A percentile compares a stretch with the other conserved stretches of the same genome.
Conservation (phyloP, 2,797 vertebrate species). For the Channallabes apus region DNA sequence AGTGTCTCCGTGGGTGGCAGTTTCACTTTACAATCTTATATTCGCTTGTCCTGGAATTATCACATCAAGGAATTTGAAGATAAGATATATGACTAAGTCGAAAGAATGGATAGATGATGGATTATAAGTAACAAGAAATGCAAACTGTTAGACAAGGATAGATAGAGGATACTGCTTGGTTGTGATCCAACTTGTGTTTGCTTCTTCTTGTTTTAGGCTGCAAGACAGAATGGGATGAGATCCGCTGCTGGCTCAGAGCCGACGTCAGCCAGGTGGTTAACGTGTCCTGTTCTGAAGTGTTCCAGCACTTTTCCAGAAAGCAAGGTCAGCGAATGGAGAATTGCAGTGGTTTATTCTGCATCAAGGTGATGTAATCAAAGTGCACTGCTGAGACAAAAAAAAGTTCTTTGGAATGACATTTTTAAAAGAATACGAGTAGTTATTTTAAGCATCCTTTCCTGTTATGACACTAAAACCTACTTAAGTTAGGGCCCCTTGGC, state of each 20-base stretch:
- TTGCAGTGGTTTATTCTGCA: not conserved
- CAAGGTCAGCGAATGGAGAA: constrained; percentile 63
- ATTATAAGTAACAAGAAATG: not conserved
- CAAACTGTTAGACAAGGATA: not conserved
- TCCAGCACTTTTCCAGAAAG: constrained; percentile 80
- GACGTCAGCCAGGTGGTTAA: constrained; percentile 78
- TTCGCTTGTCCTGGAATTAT: not conserved
- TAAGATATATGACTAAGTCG: not conserved
- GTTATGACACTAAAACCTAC: constrained; percentile 32
- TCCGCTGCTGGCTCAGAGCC: constrained; percentile 80
- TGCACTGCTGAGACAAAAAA: not conserved
- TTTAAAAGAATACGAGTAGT: not conserved
- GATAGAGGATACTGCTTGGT: constrained; percentile 3
- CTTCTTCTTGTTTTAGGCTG: constrained; percentile 68
- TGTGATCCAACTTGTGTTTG: not conserved
- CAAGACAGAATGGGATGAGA: constrained; percentile 80
- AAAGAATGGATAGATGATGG: not conserved
- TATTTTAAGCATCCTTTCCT: constrained; percentile 12
- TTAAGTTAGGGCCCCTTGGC: constrained; percentile 7
- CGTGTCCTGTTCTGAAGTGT: constrained; percentile 78
- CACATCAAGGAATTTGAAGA: not conserved
- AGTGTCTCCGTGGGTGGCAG: not conserved
- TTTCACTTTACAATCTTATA: not conserved
- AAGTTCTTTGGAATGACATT: not conserved
- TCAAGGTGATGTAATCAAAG: not conserved